These are phyloP conservation scores for Drosophila gaucha DNA, from an alignment of 2,888 invertebrate species.

Conservation along the genomic window DNA sequence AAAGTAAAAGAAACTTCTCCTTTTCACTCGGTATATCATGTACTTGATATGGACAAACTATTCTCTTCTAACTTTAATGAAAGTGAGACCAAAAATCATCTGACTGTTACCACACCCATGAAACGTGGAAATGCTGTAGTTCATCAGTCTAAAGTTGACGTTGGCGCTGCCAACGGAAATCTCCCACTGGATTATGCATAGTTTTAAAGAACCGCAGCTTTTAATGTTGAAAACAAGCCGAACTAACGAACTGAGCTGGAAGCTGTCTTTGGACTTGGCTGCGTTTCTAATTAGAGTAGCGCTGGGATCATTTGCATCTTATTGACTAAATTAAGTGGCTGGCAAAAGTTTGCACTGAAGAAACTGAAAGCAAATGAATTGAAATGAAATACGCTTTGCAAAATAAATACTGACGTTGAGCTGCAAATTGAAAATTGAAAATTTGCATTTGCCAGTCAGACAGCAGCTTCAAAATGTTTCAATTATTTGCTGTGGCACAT, in stretches of 20 bases:
- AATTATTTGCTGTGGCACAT: constrained; percentile 51
- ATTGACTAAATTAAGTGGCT: constrained; percentile 77
- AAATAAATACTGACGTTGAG: constrained; percentile 10
- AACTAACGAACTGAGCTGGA: constrained; percentile 38
- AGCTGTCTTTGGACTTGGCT: constrained; percentile 10
- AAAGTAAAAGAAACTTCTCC: too few species aligned
- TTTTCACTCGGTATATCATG: too few species aligned
- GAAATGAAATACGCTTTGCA: constrained; percentile 35
- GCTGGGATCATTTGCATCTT: constrained; percentile 72
- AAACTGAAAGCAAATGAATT: constrained; percentile 60
- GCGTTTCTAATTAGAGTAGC: constrained; percentile 53
- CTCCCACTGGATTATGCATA: constrained; percentile 51
- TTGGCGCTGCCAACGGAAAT: constrained; percentile 38
- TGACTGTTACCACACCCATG: constrained; percentile 2
- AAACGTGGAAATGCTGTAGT: constrained; percentile 57
- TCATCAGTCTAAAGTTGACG: constrained; percentile 54
- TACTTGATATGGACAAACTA: too few species aligned
- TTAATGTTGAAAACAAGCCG: constrained; percentile 42
- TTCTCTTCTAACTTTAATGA: not conserved
- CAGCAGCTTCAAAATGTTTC: constrained; percentile 60
- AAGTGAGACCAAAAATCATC: not conserved
- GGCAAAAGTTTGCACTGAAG: constrained; percentile 51
- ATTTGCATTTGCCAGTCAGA: constrained; percentile 47
- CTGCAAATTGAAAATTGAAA: constrained; percentile 61
- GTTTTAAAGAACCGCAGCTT: constrained; percentile 56